Evolutionary conservation across 2,797 vertebrate species (phyloP), one percentile per base, ranked within the genome.

Genomic region (Phrynocephalus guinanensis): DNA sequence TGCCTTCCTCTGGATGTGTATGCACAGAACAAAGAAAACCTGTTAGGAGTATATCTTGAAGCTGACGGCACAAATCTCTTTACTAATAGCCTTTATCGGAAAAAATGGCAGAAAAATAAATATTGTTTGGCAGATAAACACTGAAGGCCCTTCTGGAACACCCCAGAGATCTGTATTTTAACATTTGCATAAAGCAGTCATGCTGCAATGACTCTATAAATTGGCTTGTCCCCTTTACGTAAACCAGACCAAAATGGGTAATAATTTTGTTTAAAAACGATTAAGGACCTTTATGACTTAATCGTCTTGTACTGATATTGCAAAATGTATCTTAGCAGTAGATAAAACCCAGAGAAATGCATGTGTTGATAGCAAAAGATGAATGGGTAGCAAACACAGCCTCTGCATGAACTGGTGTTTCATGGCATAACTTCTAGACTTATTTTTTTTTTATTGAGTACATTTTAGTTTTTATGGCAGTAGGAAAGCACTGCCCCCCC

Each of bases 51-150:
- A 56, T 86, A 86, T 22, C 86, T 91, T 38, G 44, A 91, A 11
- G 63, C 80, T 73, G 87, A 2, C 48, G 28, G 38, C 44, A 85
- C 38, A 90, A 60, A 92, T 91, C 26, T 56, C 86, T 70, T 85
- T 93, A 89, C n/a, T 92, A 79, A 81, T 87, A 90, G 60, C 84
- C 84, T 88, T 93, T 91, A 77, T 91, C 2, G 18, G 82, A 2
- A 81, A 81, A 89, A 44, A 85, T 92, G 79, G 11, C 60, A 82
- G 86, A 88, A 24, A 89, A 91, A 84, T 91, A 88, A 91, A 66
- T 92, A 75, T 30, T 87, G 22, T 22, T 92, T 20, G 75, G 76
- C 76, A 83, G 24, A n/a, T 91, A 71, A 88, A n/a, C 0, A 0
- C 26, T 75, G 68, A 68, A 91, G 88, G 73, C 7, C 1, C 66